phyloP scores from a whole-genome alignment of 1,140 invertebrate genomes.

The Nasonia vitripennis region DNA sequence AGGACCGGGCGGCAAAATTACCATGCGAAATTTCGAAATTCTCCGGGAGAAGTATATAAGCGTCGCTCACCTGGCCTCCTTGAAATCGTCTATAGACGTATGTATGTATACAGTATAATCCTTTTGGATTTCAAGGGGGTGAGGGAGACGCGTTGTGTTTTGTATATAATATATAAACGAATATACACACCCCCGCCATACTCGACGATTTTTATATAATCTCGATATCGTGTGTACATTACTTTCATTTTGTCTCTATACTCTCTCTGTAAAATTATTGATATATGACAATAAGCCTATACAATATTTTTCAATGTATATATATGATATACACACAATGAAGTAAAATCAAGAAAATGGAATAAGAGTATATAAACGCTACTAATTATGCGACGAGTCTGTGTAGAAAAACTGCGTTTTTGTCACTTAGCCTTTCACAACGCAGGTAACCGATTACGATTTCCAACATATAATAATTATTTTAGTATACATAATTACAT shows the following conservation, averaged over 20 bases:
- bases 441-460: slow-evolving; percentile 42
- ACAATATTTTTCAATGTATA: background rate
- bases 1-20: slow-evolving; percentile 1
- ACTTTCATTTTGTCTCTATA: slow-evolving; percentile 7
- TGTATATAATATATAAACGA: background rate
- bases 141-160: background rate
- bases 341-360: background rate
- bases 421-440: slow-evolving; percentile 11
- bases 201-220: slow-evolving; percentile 18
- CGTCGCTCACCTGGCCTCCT: background rate
- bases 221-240: slow-evolving; percentile 33
- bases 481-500: background rate
- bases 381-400: background rate
- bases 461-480: slow-evolving; percentile 13
- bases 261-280: background rate
- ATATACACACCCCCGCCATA: slow-evolving; percentile 23
- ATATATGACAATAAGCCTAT: background rate
- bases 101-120: too few species aligned
- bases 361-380: background rate
- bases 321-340: background rate
- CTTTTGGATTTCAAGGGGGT: background rate
- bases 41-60: background rate
- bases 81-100: background rate
- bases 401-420: slow-evolving; percentile 5
- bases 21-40: slow-evolving; percentile 43